Evolutionary conservation across 2,888 invertebrate genomes (phyloP), one percentile per base, ranked within the genome.

Genomic region (Teinopalpus imperialis): DNA sequence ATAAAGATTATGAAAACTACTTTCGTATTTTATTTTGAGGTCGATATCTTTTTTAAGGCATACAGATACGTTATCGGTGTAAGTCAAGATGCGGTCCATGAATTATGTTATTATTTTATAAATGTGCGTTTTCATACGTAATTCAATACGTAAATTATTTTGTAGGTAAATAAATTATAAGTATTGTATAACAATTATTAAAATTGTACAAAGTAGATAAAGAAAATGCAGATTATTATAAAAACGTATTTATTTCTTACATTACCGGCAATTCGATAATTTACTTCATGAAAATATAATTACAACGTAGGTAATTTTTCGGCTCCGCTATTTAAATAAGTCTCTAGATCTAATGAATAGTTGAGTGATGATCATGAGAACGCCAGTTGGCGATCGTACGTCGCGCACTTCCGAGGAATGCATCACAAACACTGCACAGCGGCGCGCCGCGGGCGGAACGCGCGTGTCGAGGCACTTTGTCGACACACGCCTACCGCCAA

Each of bases 181-280:
- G n/a, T n/a, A n/a, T n/a, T n/a, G n/a, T n/a, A n/a, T n/a, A n/a
- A n/a, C 16, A 16, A 16, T 3, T 16, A 16, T 14, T 16, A 14
- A 7, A 6, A 4, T 1, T 12, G 1, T 26, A 16, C 6, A 12
- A 20, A 9, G 9, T 8, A 12, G 48, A 45, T 26, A 61, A 66
- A 63, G 53, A 49, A 66, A 67, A 68, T 51, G 46, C 48, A 43
- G 26, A 48, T 50, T 49, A 56, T 69, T 73, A 70, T 63, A 78
- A 64, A 83, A 82, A 81, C 74, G 73, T 79, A 77, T 80, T 66
- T 61, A 68, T 81, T 81, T 83, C 76, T 83, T 85, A 86, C 69
- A 81, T 75, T 82, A 87, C 79, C 82, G 69, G 79, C 81, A 85
- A 85, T 85, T 87, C 83, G 82, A 82, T 88, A 83, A 86, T 82